Conservation (phyloP, 2,888 invertebrate species). For the Drosophila monieri region DNA sequence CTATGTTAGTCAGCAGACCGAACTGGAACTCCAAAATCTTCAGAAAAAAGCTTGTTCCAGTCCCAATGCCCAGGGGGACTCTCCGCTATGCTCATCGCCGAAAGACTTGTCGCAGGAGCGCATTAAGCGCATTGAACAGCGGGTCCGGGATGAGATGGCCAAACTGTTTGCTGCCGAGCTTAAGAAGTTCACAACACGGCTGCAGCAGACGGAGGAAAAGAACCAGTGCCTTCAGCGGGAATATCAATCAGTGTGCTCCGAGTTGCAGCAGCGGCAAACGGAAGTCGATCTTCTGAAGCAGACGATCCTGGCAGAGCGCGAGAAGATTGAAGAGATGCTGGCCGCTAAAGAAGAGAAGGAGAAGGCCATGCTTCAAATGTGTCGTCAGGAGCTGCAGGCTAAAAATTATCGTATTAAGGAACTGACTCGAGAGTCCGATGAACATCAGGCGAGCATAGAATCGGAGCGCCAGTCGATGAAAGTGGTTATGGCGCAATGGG, state of each 20-base stretch:
- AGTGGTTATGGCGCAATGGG: slow-evolving; percentile 83
- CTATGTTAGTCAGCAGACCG: slow-evolving; percentile 85
- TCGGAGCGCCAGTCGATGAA: slow-evolving; percentile 85
- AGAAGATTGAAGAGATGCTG: slow-evolving; percentile 77
- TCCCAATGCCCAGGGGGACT: slow-evolving; percentile 9
- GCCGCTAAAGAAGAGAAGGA: slow-evolving; percentile 77
- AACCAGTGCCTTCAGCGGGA: slow-evolving; percentile 71
- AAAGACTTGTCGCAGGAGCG: slow-evolving; percentile 81
- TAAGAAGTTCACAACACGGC: slow-evolving; percentile 84
- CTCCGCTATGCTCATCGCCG: slow-evolving; percentile 59
- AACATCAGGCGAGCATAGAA: slow-evolving; percentile 82
- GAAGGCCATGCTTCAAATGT: slow-evolving; percentile 74
- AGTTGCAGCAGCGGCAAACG: slow-evolving; percentile 76
- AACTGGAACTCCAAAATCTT: slow-evolving; percentile 30
- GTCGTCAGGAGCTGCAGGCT: slow-evolving; percentile 81
- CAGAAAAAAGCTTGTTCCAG: slow-evolving; percentile 44
- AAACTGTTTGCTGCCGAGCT: slow-evolving; percentile 87
- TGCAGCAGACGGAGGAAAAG: slow-evolving; percentile 81
- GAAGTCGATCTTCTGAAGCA: slow-evolving; percentile 83
- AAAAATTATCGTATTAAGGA: slow-evolving; percentile 84
- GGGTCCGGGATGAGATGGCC: slow-evolving; percentile 88
- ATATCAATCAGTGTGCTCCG: slow-evolving; percentile 67
- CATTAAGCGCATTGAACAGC: slow-evolving; percentile 80
- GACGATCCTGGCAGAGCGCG: slow-evolving; percentile 82
- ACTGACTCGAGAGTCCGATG: slow-evolving; percentile 75